Evolutionary conservation across 1,140 invertebrate species (phyloP), one percentile per base, ranked within the genome.

Genomic region (Hylaeus volcanicus): DNA sequence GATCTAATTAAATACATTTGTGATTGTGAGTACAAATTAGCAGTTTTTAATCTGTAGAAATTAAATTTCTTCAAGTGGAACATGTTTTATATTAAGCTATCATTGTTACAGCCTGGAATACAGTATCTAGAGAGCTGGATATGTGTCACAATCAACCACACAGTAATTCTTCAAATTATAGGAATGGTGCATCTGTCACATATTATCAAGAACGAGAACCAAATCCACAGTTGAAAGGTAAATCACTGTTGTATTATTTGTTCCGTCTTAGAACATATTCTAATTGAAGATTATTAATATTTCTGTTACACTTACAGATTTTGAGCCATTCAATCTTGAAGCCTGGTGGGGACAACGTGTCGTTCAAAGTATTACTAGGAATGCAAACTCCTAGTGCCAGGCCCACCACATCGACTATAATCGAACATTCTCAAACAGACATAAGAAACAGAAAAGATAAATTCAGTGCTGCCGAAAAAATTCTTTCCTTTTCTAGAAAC

Each of bases 241-340:
- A 11, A 39, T 48, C 76, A 12, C n/a, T 53, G 58, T 73, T 55
- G 12, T 56, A 37, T 69, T 14, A 11, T 9, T 43, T 51, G 2
- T 45, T 76, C 51, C 74, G 6, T 75, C 6, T 58, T 26, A 5
- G 8, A 45, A 12, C 61, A 51, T 11, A 37, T 26, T 0, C n/a
- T 63, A 37, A 56, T 81, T 82, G n/a, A n/a, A 11, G 53, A 37
- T 26, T 9, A 1, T 41, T 3, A 4, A 26, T 61, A 14, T 6
- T 26, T 1, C 15, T n/a, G 26, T 3, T 45, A 14, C 41, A 3
- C 84, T 58, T 63, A 56, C 72, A 95, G 95, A 95, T 91, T 95
- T 95, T 89, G 92, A 94, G 86, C 94, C 94, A 15, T 95, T 95
- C 87, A 94, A 95, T 91, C 89, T 95, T 72, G 95, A 95, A 87